Evolutionary conservation across 1,140 invertebrate species (phyloP).

Genomic region (Penaeus japonicus): DNA sequence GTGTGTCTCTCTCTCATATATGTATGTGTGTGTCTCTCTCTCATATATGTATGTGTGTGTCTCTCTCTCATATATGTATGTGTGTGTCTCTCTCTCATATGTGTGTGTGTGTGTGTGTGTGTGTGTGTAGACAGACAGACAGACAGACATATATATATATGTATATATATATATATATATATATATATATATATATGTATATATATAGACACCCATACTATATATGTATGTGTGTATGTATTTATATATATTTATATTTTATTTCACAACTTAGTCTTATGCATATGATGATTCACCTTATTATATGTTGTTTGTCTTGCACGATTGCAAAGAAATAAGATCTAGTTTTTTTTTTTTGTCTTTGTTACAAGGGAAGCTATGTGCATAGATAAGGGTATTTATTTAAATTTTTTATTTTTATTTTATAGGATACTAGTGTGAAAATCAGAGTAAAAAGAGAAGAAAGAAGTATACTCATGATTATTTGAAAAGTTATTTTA

Average conservation of each 20-base stretch:
- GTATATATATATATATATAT: neutral
- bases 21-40: no score
- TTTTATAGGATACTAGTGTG: neutral
- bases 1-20: no score
- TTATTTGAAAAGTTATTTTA: no score
- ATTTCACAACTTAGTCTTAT: neutral
- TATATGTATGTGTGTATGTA: neutral
- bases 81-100: no score
- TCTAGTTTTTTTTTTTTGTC: neutral
- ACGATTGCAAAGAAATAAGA: neutral
- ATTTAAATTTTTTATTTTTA: neutral
- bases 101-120: no score
- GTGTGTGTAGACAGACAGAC: no score
- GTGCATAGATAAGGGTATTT: slow-evolving; percentile 43
- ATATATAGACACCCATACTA: neutral
- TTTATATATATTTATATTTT: neutral
- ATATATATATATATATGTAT: neutral
- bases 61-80: no score
- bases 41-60: no score
- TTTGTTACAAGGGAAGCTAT: slow-evolving; percentile 30
- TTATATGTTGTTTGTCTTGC: slow-evolving; percentile 11
- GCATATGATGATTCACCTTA: neutral
- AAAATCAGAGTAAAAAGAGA: no score
- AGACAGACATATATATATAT: neutral
- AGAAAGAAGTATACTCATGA: no score